phyloP scores from a whole-genome alignment of 2,888 invertebrate genomes.

The Limnephilus rhombicus region DNA sequence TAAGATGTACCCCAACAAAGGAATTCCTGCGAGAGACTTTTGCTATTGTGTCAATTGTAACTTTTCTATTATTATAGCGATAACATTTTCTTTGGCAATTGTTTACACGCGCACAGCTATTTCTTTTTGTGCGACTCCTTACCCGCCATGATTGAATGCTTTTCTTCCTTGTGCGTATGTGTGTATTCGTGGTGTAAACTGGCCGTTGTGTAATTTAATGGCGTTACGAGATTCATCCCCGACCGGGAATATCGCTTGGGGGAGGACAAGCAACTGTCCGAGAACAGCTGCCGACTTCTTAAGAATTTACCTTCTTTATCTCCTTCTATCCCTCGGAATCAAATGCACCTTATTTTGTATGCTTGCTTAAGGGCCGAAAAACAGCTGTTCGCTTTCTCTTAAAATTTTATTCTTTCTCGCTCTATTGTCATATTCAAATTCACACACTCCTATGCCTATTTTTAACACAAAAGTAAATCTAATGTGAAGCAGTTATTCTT shows the following conservation, averaged over 20 bases:
- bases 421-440: not conserved
- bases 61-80: slow-evolving; percentile 59
- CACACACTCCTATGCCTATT: not conserved
- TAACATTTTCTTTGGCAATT: slow-evolving; percentile 64
- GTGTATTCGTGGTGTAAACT: not conserved
- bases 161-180: not conserved
- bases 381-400: not conserved
- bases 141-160: slow-evolving; percentile 40
- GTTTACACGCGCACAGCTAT: slow-evolving; percentile 58
- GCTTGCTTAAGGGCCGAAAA: not conserved
- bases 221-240: not conserved
- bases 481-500: not conserved
- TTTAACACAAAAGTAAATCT: not conserved
- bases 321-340: not conserved
- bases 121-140: slow-evolving; percentile 53
- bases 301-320: slow-evolving; percentile 3
- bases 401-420: not conserved
- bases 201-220: not conserved
- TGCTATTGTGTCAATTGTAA: slow-evolving; percentile 59
- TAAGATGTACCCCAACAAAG: slow-evolving; percentile 64
- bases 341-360: not conserved
- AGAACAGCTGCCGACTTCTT: slow-evolving; percentile 41
- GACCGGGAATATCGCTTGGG: slow-evolving; percentile 21
- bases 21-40: slow-evolving; percentile 64
- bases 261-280: slow-evolving; percentile 31